phyloP scores from a whole-genome alignment of 2,113 vertebrate species.

The Hystrix cristata region DNA sequence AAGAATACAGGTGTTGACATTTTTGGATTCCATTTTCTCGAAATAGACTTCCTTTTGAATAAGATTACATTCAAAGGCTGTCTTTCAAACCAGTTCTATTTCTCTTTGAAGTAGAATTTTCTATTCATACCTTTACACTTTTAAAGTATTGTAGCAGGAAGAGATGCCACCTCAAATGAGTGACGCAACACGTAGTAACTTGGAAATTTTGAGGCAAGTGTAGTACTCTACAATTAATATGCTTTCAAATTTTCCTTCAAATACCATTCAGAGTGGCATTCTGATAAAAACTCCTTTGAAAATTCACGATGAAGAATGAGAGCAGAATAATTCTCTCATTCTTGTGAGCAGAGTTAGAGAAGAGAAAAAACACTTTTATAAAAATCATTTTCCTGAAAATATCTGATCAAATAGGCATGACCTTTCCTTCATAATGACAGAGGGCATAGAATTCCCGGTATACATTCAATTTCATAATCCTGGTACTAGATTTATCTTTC shows the following conservation, averaged over 20 bases:
- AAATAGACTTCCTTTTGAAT: constrained; percentile 86
- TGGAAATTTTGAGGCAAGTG: constrained; percentile 77
- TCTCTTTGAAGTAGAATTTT: constrained; percentile 86
- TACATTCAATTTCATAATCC: constrained; percentile 66
- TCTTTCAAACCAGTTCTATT: constrained; percentile 86
- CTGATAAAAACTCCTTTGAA: constrained; percentile 65
- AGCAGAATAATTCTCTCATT: constrained; percentile 56
- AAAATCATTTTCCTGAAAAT: constrained; percentile 81
- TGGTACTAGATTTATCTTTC: background rate
- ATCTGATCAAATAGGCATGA: constrained; percentile 69
- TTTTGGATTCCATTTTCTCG: constrained; percentile 88
- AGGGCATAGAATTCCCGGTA: constrained; percentile 73
- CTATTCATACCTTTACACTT: constrained; percentile 84
- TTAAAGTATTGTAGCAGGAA: constrained; percentile 81
- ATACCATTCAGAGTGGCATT: constrained; percentile 68
- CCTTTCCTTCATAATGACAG: constrained; percentile 53
- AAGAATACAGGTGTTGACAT: constrained; percentile 87
- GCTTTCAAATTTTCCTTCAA: constrained; percentile 72
- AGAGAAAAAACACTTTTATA: constrained; percentile 64
- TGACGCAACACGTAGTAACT: constrained; percentile 72
- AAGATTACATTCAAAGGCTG: constrained; percentile 85
- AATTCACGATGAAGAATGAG: constrained; percentile 15
- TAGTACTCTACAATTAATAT: constrained; percentile 81
- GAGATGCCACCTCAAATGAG: constrained; percentile 73
- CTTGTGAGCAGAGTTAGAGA: constrained; percentile 71